Evolutionary conservation across 2,113 vertebrate species (phyloP), one percentile per base, ranked within the genome.

Genomic region (Dicrurus megarhynchus): DNA sequence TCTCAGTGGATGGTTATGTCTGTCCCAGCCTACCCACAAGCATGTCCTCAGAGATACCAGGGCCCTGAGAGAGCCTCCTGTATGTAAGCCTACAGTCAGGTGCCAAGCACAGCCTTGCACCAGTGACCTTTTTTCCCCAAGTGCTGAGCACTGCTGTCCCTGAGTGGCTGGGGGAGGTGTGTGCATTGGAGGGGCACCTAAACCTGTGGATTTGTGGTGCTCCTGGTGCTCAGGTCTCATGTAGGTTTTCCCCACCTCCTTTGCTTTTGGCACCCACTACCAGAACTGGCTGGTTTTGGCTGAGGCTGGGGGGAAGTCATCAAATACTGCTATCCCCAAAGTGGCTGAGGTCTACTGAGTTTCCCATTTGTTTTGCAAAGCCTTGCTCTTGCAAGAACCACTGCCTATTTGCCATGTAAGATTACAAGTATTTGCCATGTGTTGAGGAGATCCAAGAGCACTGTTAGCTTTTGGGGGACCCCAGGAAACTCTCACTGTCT

Each of bases 401-500:
- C 39, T 82, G 39, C 41, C 41, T 61, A 17, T 39, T 76, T 88
- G 28, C 47, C 39, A 69, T n/a, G 27, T 63, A 77, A 59, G 24
- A 4, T 5, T 39, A 83, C 18, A 35, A 75, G 33, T 33, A 44
- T 71, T 83, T 85, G 41, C 49, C n/a, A 9, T 28, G 21, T 52
- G n/a, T n/a, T 49, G 57, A 59, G 49, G 53, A 71, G 30, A 49
- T 44, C 61, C 63, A 65, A 67, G n/a, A 69, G 32, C 22, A 41
- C 37, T 73, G 33, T 13, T 46, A 23, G 35, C 13, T 76, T 80
- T 59, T 80, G 53, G 47, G 61, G 35, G 5, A 41, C 13, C 7
- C 4, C 0, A 0, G 22, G 44, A 84, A 90, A 13, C 24, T 86
- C 59, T 76, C 0, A 0, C 14, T 1, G 3, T 39, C 27, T 56